Conservation (phyloP, 2,888 invertebrate genomes). For the Hyalella azteca region DNA sequence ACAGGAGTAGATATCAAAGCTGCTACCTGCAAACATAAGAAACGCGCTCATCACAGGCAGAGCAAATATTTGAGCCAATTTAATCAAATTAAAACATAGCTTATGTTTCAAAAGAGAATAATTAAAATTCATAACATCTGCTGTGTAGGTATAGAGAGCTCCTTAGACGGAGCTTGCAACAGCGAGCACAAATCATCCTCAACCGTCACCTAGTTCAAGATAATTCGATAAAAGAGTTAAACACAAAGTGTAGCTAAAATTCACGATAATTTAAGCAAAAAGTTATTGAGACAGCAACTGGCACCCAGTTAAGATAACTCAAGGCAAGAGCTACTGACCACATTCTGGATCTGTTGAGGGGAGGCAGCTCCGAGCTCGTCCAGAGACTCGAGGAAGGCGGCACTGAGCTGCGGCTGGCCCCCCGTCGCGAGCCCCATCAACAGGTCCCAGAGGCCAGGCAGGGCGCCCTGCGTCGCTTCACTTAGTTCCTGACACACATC, state of each 20-base stretch:
- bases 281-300: no score
- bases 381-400: neutral
- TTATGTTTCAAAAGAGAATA: neutral
- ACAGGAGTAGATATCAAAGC: no score
- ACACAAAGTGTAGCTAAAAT: no score
- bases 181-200: no score
- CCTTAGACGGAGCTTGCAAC: no score
- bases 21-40: no score
- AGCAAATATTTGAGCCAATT: neutral
- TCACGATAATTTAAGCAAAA: no score
- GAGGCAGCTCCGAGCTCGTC: neutral
- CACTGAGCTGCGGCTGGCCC: neutral
- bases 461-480: neutral
- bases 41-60: neutral
- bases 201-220: no score
- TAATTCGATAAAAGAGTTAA: no score
- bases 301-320: no score
- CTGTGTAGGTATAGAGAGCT: neutral
- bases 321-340: neutral
- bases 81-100: neutral
- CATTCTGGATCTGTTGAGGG: neutral
- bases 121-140: neutral
- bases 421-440: neutral
- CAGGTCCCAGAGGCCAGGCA: neutral
- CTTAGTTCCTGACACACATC: neutral